Evolutionary conservation across 2,113 vertebrate genomes (phyloP).

Genomic region (Hippocampus barbouri): DNA sequence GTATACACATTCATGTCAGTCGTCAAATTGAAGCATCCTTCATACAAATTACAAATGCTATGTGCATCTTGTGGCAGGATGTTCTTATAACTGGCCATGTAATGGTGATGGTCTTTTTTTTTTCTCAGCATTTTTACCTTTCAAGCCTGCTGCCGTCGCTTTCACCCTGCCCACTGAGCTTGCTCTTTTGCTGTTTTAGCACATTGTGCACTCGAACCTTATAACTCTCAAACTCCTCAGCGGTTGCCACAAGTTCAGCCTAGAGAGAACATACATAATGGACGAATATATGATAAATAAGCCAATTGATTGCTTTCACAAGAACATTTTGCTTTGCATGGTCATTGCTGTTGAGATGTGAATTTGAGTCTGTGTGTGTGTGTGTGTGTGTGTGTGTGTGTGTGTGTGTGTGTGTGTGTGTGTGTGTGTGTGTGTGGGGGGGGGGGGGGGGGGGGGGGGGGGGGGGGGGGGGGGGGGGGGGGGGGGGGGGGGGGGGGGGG

Average conservation of each 20-base stretch:
- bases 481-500: too few species aligned
- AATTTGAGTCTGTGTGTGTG: too few species aligned
- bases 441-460: too few species aligned
- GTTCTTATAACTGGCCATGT: background rate
- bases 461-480: too few species aligned
- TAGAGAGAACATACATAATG: slow-evolving; percentile 51
- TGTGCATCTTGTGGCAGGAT: background rate
- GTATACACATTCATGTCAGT: background rate
- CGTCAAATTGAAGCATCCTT: background rate
- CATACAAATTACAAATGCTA: background rate
- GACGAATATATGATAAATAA: background rate
- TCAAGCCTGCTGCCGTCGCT: slow-evolving; percentile 81
- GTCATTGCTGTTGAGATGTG: background rate
- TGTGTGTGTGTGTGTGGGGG: too few species aligned
- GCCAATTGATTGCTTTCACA: background rate
- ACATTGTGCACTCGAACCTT: slow-evolving; percentile 97
- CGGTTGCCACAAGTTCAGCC: slow-evolving; percentile 80
- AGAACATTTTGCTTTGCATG: background rate
- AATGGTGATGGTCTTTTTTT: background rate
- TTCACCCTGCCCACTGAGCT: slow-evolving; percentile 76
- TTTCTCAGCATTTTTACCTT: slow-evolving; percentile 69
- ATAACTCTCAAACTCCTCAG: slow-evolving; percentile 90
- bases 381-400: too few species aligned
- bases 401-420: too few species aligned
- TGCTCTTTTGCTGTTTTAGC: slow-evolving; percentile 93